Evolutionary conservation across 2,113 vertebrate genomes (phyloP).

Genomic region (Delphinapterus leucas): DNA sequence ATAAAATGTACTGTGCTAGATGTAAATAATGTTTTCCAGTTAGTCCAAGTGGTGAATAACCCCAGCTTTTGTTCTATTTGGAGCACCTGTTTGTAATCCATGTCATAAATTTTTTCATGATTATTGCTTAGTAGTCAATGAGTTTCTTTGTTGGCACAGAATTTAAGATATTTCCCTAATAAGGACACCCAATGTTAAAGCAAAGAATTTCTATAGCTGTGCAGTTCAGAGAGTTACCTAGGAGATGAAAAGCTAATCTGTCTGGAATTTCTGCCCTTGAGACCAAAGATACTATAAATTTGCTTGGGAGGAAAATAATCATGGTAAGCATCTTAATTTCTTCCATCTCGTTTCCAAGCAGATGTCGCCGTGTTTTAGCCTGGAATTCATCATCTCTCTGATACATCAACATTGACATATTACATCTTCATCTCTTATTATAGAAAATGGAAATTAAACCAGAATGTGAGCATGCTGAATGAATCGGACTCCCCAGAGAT

Average conservation of each 20-base stretch:
- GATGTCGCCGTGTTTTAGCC: conserved; percentile 70
- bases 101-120: conserved; percentile 75
- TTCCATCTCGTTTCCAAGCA: conserved; percentile 74
- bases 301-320: conserved; percentile 72
- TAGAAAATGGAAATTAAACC: conserved; percentile 76
- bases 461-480: conserved; percentile 66
- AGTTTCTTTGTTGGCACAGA: conserved; percentile 75
- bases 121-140: conserved; percentile 75
- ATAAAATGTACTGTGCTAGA: conserved; percentile 24
- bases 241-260: conserved; percentile 77
- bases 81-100: conserved; percentile 74
- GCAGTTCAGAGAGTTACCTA: conserved; percentile 74
- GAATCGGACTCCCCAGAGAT: conserved; percentile 65
- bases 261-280: conserved; percentile 79
- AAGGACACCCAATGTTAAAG: conserved; percentile 75
- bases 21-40: conserved; percentile 53
- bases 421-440: conserved; percentile 74
- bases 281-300: conserved; percentile 77
- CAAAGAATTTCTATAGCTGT: conserved; percentile 76
- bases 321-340: conserved; percentile 78
- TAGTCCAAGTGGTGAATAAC: conserved; percentile 53
- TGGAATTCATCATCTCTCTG: conserved; percentile 75
- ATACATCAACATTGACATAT: conserved; percentile 77
- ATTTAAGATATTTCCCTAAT: conserved; percentile 78
- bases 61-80: conserved; percentile 68